Base-by-base conservation (phyloP, 92 coral and sea anemone species). In the Umimayanthus chanpuru region DNA sequence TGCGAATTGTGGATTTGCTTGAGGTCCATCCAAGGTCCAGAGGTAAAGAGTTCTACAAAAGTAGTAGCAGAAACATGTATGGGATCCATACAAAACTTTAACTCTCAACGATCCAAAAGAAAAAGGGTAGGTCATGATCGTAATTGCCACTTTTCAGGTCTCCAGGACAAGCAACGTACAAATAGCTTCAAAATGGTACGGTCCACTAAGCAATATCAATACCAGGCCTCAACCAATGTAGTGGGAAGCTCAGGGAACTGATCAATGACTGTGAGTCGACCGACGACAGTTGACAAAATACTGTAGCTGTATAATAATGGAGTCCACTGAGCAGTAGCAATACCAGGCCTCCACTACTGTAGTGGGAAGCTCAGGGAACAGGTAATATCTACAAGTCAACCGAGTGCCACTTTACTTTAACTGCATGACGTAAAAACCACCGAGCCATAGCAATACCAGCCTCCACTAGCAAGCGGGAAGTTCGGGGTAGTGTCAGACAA, bases 201-300 rank as follows among this genome's bases (percentile, higher is more conserved):
- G 41, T 32, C 81, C 29, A 76, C 30, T 32, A 5, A 76, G 81
- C 44, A 41, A 41, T 41, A 41, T 2, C 44, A 41, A 41, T 41
- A 41, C 44, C 7, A 41, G 44, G 7, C 81, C 81, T 76, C 81
- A 3, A 36, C 81, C 5, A 76, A 2, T 41, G 81, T 76, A 76
- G 81, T 44, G 40, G 81, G 81, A 44, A 76, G 81, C 66, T 36
- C 81, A 76, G 81, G 81, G 81, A 32, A 76, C 21, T 20, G 41
- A 76, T 76, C 28, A 0, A 41, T 41, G 7, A 4, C 44, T 41
- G 44, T 41, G 7, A 41, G 44, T 41, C 44, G 4, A 41, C 44
- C 44, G 44, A 41, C 44, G 4, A 41, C 44, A 41, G 5, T 41
- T 41, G 44, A 41, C 44, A 41, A 41, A 41, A 41, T 41, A n/a